Evolutionary conservation across 2,113 vertebrate species (phyloP).

Genomic region (Chinchilla lanigera): DNA sequence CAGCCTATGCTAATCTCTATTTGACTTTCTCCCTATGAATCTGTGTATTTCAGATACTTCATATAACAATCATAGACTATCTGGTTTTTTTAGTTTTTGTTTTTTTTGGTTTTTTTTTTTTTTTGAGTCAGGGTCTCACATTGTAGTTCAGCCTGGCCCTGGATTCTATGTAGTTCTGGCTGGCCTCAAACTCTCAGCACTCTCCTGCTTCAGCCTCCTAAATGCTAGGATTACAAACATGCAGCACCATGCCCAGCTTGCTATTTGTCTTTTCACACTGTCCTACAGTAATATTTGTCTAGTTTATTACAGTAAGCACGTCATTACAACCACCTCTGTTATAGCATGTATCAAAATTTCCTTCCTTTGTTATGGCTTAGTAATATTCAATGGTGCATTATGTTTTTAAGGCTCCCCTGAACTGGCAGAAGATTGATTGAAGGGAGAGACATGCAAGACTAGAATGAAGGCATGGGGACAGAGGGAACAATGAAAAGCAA

Average conservation of each 20-base stretch:
- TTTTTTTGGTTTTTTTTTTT: background rate
- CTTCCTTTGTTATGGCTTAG: background rate
- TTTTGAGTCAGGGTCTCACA: background rate
- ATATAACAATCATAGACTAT: rapidly evolving
- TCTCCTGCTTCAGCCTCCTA: background rate
- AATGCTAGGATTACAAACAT: background rate
- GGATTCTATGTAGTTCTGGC: background rate
- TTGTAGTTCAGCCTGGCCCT: background rate
- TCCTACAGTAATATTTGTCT: background rate
- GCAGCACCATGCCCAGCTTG: background rate
- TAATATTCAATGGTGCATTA: background rate
- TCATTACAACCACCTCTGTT: background rate
- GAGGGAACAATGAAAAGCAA: background rate
- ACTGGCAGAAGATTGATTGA: background rate
- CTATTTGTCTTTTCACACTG: background rate
- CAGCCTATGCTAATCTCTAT: background rate
- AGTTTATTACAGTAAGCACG: background rate
- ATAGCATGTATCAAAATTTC: background rate
- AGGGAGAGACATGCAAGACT: background rate
- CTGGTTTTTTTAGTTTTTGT: background rate
- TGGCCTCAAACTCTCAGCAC: background rate
- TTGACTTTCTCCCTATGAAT: background rate
- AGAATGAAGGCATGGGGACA: background rate
- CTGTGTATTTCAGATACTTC: background rate
- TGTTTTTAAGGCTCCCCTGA: background rate